Evolutionary conservation across 2,888 invertebrate species (phyloP).

Genomic region (Melipona bicolor): DNA sequence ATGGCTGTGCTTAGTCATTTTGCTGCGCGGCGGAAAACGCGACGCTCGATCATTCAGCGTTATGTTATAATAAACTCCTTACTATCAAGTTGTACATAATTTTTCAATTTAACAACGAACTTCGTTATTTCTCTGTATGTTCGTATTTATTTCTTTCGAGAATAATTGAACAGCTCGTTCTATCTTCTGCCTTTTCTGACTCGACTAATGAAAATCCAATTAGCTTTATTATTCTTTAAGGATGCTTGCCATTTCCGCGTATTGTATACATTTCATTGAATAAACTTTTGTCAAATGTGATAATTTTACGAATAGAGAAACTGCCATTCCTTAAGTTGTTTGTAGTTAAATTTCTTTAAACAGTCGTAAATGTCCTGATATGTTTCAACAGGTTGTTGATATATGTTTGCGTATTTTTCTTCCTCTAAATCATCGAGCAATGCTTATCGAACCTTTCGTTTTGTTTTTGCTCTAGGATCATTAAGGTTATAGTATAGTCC

Average conservation of each 20-base stretch:
- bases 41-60: neutral
- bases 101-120: neutral
- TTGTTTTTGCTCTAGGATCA: constrained; percentile 17
- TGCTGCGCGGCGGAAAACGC: neutral
- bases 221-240: neutral
- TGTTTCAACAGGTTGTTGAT: constrained; percentile 68
- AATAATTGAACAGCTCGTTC: neutral
- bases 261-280: neutral
- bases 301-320: neutral
- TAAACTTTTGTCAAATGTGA: neutral
- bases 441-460: neutral
- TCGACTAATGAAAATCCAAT: neutral
- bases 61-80: neutral
- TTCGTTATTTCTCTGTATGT: neutral
- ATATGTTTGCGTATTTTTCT: constrained; percentile 42
- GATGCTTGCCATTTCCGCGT: neutral
- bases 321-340: neutral
- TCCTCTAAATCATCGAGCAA: constrained; percentile 39
- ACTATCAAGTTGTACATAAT: neutral
- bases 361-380: neutral
- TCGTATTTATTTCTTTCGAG: neutral
- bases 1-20: constrained; percentile 23
- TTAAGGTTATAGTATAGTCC: neutral
- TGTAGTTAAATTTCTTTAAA: neutral
- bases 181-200: neutral